Conservation (phyloP, 1,140 invertebrate species). For the Euglossa dilemma region DNA sequence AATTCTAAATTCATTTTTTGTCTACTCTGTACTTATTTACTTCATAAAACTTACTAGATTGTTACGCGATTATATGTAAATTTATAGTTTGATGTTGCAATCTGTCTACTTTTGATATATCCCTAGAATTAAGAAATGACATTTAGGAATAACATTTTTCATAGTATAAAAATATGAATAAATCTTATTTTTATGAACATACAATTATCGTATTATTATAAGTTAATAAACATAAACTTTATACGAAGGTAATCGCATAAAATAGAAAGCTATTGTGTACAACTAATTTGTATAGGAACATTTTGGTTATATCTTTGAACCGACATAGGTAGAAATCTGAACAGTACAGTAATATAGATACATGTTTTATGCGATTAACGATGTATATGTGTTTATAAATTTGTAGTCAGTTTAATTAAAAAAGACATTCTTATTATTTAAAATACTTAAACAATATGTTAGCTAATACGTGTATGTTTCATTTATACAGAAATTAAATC, state of each 20-base stretch:
- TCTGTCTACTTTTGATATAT: background rate
- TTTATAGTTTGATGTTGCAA: too few species aligned
- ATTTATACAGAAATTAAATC: background rate
- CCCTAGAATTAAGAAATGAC: background rate
- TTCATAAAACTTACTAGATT: background rate
- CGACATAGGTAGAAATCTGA: too few species aligned
- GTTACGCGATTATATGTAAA: background rate
- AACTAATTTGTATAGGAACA: background rate
- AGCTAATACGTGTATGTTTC: constrained; percentile 11
- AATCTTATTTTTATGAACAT: background rate
- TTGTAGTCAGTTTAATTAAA: background rate
- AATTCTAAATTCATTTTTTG: constrained; percentile 89
- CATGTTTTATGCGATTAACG: background rate
- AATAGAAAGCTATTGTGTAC: background rate
- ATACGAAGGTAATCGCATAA: background rate
- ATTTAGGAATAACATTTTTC: background rate
- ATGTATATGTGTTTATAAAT: background rate
- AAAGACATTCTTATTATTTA: background rate
- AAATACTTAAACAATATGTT: constrained; percentile 17
- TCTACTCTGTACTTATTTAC: background rate
- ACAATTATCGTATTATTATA: background rate
- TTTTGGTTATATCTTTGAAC: background rate
- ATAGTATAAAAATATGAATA: background rate
- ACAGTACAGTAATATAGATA: background rate
- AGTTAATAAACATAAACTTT: background rate